Evolutionary conservation across 2,797 vertebrate species (phyloP), one percentile per base, ranked within the genome.

Genomic region (Emydoidea blandingii): DNA sequence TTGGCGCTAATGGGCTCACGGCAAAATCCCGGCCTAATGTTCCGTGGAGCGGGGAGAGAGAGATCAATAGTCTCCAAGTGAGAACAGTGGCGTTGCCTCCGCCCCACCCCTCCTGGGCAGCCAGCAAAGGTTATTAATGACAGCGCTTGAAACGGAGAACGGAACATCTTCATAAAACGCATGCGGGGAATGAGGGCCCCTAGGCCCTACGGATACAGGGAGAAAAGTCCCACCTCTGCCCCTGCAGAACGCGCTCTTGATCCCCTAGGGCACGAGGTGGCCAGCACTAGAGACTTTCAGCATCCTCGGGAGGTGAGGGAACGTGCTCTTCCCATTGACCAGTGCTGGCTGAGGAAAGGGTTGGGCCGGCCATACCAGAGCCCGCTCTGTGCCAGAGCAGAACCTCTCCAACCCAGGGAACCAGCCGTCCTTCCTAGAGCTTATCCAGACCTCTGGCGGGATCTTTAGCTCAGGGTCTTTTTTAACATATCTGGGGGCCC

Each of bases 1-100:
- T 93, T 79, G 93, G 84, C 74, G 78, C 93, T 98, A 98, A 98
- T 92, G 88, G 96, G 88, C 56, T 29, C 23, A 50, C 0, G 8
- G 1, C 83, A 96, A 80, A 81, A 82, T 90, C 81, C 78, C 0
- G 0, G 90, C 86, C 94, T 97, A 97, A 97, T 88, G 96, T 82
- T 94, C 90, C 49, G 0, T 93, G 96, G 91, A 92, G 89, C 91
- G 34, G 92, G 88, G 92, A 95, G 86, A 14, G 68, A 95, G 84
- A 97, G 93, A 98, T 96, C 89, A 27, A 50, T 25, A 7, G 19
- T 79, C 80, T 91, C 1, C 62, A 65, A 87, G 80, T 83, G 7
- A 90, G 94, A 94, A 95, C 56, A 95, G 27, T 95, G 92, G 0
- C 0, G 59, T 72, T 85, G 90, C 86, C 86, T 96, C 82, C 41